A percentile compares a stretch with the other conserved stretches of the same genome.
Conservation (phyloP, 2,888 invertebrate species). For the Ophion obscuratus region DNA sequence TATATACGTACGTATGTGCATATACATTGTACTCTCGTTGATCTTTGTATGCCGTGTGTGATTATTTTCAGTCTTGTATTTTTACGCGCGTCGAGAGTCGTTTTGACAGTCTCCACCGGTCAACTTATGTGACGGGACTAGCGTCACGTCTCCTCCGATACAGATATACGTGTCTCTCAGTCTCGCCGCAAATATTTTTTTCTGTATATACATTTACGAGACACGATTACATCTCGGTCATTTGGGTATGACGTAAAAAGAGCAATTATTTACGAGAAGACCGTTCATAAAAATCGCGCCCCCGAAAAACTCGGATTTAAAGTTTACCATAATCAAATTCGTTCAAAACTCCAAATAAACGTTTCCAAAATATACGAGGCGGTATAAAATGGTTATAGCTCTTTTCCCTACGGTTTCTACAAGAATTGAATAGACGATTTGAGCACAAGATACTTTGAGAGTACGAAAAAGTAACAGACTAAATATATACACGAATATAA, state of each 20-base stretch:
- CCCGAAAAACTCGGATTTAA: neutral
- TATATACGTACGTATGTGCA: neutral
- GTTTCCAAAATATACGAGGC: neutral
- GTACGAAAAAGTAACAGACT: neutral
- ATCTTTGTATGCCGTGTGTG: slow-evolving; percentile 60
- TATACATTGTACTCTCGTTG: slow-evolving; percentile 28
- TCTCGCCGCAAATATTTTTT: slow-evolving; percentile 41
- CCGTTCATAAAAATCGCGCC: neutral
- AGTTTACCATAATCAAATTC: neutral
- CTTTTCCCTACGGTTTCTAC: no score
- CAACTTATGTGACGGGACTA: slow-evolving; percentile 46
- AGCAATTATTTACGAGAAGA: neutral
- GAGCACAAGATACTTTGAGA: neutral
- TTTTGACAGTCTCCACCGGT: slow-evolving; percentile 41
- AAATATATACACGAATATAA: neutral
- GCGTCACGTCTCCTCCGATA: slow-evolving; percentile 37
- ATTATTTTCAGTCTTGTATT: slow-evolving; percentile 76
- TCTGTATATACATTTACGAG: slow-evolving; percentile 2
- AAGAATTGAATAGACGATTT: no score
- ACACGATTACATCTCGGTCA: neutral
- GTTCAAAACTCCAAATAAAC: neutral
- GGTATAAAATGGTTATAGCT: neutral
- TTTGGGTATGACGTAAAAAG: neutral
- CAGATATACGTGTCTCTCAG: slow-evolving; percentile 8
- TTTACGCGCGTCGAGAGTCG: slow-evolving; percentile 68